phyloP scores from a whole-genome alignment of 2,888 invertebrate species.

The Patella depressa region DNA sequence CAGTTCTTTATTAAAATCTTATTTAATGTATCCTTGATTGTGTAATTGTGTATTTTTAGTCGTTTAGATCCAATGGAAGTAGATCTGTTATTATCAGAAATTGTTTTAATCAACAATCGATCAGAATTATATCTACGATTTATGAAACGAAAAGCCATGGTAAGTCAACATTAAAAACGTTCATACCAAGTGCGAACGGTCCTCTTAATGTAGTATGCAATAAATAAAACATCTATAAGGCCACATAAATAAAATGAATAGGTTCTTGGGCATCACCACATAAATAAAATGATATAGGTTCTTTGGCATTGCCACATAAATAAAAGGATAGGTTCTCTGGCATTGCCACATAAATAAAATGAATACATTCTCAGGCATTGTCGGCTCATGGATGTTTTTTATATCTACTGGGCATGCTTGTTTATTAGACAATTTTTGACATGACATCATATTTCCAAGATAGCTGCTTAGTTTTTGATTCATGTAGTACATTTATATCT shows the following conservation, averaged over 20 bases:
- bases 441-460: not conserved
- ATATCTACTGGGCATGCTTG: no score
- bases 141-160: slow-evolving; percentile 78
- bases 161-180: slow-evolving; percentile 38
- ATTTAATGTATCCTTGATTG: no score
- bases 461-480: no score
- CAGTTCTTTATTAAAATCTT: no score
- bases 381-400: no score
- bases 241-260: no score
- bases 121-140: slow-evolving; percentile 93
- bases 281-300: not conserved
- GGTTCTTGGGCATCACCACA: no score
- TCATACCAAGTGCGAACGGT: not conserved
- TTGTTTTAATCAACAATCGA: slow-evolving; percentile 90
- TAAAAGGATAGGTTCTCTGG: no score
- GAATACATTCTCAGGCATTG: no score
- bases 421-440: no score
- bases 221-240: not conserved
- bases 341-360: no score
- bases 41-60: not conserved
- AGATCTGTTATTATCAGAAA: slow-evolving; percentile 89
- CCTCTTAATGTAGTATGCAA: not conserved
- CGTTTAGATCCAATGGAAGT: slow-evolving; percentile 83
- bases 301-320: not conserved
- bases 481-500: not conserved